A percentile compares a stretch with the other conserved stretches of the same genome.
These are phyloP conservation scores for Theocolax elegans DNA, from an alignment of 1,140 invertebrate species.

Conservation along the genomic window DNA sequence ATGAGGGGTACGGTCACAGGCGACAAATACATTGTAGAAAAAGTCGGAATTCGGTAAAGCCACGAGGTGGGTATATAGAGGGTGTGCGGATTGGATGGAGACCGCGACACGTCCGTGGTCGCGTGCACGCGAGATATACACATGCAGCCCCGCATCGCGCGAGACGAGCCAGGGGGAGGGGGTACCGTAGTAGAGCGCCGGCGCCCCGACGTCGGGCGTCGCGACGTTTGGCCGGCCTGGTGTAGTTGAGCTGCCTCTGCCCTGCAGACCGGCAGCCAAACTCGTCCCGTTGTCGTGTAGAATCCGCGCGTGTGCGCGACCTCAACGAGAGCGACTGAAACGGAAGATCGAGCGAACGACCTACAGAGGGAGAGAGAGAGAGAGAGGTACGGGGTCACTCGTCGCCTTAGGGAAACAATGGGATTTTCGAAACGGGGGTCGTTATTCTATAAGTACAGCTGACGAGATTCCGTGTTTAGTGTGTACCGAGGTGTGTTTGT, in stretches of 20 bases:
- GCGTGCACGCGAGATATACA: background rate
- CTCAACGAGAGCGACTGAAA: background rate
- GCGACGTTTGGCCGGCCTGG: constrained; percentile 28
- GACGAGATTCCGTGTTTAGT: too few relatives aligned
- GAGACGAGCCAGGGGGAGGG: background rate
- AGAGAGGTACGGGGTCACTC: background rate
- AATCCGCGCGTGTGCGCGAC: background rate
- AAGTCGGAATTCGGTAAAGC: too few relatives aligned
- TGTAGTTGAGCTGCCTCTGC: constrained; percentile 40
- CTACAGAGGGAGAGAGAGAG: constrained; percentile 5
- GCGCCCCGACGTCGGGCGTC: constrained; percentile 37
- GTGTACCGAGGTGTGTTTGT: too few relatives aligned
- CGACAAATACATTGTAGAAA: too few relatives aligned
- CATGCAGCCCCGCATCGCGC: background rate
- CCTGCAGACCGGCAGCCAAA: constrained; percentile 28
- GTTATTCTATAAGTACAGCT: too few relatives aligned
- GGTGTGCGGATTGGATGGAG: background rate
- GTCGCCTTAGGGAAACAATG: background rate
- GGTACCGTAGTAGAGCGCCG: constrained; percentile 27
- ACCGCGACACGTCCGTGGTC: too few relatives aligned
- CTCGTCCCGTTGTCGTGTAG: constrained; percentile 44
- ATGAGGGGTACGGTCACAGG: too few relatives aligned
- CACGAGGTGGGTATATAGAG: too few relatives aligned
- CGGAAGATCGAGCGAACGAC: too few relatives aligned
- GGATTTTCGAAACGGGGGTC: too few relatives aligned